These are phyloP conservation scores for Diarsia dahlii DNA, from an alignment of 2,888 invertebrate species.

Conservation along the genomic window DNA sequence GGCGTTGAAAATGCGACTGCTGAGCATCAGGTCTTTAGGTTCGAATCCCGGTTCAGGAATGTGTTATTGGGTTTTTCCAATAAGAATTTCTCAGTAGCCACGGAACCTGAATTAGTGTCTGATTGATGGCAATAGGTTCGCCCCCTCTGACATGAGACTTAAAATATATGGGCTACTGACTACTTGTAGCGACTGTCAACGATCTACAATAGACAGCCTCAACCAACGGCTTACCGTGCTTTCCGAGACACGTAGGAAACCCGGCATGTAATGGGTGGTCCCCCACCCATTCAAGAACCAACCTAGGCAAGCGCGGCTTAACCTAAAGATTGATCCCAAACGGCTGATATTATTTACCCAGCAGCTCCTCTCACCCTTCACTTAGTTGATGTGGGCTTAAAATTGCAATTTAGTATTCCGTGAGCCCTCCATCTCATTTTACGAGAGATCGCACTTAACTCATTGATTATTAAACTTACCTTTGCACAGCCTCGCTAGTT, in stretches of 20 bases:
- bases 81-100: neutral
- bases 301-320: too few species aligned
- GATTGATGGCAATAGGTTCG: too few species aligned
- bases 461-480: constrained; percentile 60
- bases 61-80: neutral
- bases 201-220: too few species aligned
- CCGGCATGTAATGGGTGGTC: too few species aligned
- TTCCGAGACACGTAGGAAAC: too few species aligned
- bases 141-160: too few species aligned
- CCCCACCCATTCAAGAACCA: too few species aligned
- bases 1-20: neutral
- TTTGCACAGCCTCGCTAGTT: constrained; percentile 31
- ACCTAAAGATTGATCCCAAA: too few species aligned
- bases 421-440: constrained; percentile 33
- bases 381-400: constrained; percentile 32
- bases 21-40: neutral
- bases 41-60: neutral
- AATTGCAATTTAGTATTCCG: constrained; percentile 44
- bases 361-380: neutral
- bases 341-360: too few species aligned
- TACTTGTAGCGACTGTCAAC: too few species aligned
- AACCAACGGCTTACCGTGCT: too few species aligned
- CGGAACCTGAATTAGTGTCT: neutral
- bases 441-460: constrained; percentile 52
- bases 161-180: too few species aligned